Percentiles rank a stretch among this genome's conserved stretches.
Evolutionary conservation across 2,888 invertebrate species (phyloP).

Genomic region (Coleophora deauratella): DNA sequence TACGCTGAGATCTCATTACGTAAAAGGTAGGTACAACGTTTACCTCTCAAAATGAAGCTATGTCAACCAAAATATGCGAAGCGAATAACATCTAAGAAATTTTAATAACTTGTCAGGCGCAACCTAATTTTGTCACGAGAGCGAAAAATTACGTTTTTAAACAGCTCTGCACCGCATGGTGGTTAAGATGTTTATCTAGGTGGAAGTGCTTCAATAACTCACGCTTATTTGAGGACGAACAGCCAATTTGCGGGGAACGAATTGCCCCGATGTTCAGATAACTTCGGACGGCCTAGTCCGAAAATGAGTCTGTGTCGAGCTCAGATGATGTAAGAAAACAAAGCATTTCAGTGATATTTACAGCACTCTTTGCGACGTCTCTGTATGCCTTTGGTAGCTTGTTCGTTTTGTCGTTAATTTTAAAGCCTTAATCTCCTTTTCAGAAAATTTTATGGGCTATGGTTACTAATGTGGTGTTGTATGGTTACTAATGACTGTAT

Average conservation of each 20-base stretch:
- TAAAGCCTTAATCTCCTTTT: too few species aligned
- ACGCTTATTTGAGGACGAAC: conserved; percentile 51
- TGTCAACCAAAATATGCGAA: conserved; percentile 1
- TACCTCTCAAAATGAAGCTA: background rate
- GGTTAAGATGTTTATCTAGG: conserved; percentile 31
- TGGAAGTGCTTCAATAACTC: conserved; percentile 38
- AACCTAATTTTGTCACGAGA: conserved; percentile 11
- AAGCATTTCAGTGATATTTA: background rate
- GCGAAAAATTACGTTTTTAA: conserved; percentile 25
- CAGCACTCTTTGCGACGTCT: background rate
- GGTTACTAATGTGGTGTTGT: too few species aligned
- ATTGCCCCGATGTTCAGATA: conserved; percentile 51
- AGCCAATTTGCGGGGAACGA: conserved; percentile 55
- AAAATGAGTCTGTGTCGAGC: conserved; percentile 7
- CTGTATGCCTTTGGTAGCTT: too few species aligned
- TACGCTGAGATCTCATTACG: too few species aligned
- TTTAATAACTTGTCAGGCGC: conserved; percentile 9
- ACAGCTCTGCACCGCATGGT: conserved; percentile 25
- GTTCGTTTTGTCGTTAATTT: too few species aligned
- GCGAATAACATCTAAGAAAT: conserved; percentile 13
- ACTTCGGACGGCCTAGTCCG: conserved; percentile 11
- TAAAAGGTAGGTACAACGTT: background rate
- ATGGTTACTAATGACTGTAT: too few species aligned
- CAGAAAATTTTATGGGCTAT: too few species aligned
- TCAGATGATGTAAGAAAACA: background rate